Evolutionary conservation across 37 sponge, comb jelly and placozoan species (phyloP).

Genomic region (Sycon ciliatum): DNA sequence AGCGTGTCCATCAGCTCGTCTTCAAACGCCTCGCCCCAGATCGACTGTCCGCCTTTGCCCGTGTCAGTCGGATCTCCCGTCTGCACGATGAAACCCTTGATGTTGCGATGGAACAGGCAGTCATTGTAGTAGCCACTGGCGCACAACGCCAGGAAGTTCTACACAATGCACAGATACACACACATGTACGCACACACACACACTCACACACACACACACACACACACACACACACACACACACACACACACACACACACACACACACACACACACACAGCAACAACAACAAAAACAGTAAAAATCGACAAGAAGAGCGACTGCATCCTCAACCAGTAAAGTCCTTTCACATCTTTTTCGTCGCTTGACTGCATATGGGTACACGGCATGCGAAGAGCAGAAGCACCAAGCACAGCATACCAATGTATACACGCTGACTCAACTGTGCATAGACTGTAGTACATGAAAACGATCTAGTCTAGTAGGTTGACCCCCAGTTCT

Average conservation of each 20-base stretch:
- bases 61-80: constrained; percentile 93
- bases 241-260: constrained; percentile 1
- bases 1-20: constrained; percentile 85
- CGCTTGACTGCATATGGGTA: no score
- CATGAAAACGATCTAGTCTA: no score
- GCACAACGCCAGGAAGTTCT: constrained; percentile 97
- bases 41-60: constrained; percentile 89
- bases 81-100: constrained; percentile 86
- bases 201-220: constrained; percentile 23
- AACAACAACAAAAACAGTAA: no score
- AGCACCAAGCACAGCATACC: no score
- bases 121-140: constrained; percentile 96
- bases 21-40: constrained; percentile 87
- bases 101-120: constrained; percentile 81
- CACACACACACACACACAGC: constrained; percentile 1
- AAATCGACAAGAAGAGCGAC: no score
- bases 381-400: no score
- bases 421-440: no score
- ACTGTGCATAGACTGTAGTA: no score
- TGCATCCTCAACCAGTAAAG: no score
- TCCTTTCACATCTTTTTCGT: no score
- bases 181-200: no score
- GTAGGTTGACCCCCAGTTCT: not conserved
- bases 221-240: constrained; percentile 10
- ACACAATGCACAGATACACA: not conserved